Evolutionary conservation across 2,113 vertebrate genomes (phyloP).

Genomic region (Cyprinodon tularosa): DNA sequence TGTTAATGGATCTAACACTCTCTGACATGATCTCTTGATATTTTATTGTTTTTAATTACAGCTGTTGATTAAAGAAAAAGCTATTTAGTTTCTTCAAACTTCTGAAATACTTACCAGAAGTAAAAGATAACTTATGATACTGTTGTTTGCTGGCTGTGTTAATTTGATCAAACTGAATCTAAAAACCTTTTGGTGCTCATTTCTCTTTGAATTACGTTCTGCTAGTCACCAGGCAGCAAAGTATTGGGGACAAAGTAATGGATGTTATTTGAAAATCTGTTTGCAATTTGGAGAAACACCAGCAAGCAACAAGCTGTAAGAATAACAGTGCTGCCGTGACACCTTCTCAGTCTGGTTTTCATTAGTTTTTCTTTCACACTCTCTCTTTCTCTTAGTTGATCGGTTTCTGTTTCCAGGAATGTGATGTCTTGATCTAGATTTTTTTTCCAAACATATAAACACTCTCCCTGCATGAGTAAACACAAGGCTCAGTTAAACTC

Average conservation of each 20-base stretch:
- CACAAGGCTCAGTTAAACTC: neutral
- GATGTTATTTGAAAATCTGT: slow-evolving; percentile 34
- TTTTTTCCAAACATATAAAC: neutral
- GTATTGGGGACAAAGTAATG: slow-evolving; percentile 5
- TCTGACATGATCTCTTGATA: too few relatives aligned
- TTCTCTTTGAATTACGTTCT: neutral
- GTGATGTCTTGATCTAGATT: neutral
- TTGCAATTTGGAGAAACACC: slow-evolving; percentile 31
- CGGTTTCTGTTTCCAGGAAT: neutral
- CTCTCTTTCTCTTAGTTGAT: slow-evolving; percentile 1
- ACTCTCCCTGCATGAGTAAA: slow-evolving; percentile 2
- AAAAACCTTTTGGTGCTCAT: neutral
- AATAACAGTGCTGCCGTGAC: slow-evolving; percentile 8
- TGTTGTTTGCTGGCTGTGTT: neutral
- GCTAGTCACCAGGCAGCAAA: neutral
- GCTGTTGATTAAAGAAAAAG: too few relatives aligned
- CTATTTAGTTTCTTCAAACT: too few relatives aligned
- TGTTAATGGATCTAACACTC: too few relatives aligned
- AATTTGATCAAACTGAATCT: neutral
- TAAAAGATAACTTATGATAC: too few relatives aligned
- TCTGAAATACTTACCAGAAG: too few relatives aligned
- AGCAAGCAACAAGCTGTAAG: slow-evolving; percentile 16
- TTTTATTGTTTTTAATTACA: too few relatives aligned
- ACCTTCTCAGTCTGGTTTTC: slow-evolving; percentile 17
- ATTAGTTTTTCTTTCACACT: slow-evolving; percentile 10